Evolutionary conservation across 1,140 invertebrate genomes (phyloP).

Genomic region (Neotoxoptera formosana): DNA sequence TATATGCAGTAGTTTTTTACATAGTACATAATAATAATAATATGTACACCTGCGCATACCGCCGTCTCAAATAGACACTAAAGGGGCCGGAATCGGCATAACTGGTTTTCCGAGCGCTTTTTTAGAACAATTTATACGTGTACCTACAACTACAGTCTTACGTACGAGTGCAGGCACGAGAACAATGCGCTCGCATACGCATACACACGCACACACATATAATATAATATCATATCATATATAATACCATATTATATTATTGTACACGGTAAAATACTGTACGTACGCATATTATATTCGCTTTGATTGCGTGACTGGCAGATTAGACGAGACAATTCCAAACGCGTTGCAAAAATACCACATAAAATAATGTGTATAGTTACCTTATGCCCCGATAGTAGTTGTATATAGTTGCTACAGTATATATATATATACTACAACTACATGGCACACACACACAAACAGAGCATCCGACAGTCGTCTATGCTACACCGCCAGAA

Average conservation of each 20-base stretch:
- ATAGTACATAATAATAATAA: neutral
- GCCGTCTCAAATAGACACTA: neutral
- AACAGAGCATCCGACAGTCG: neutral
- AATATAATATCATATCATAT: no score
- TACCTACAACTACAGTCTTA: no score
- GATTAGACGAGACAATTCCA: neutral
- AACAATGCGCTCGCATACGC: neutral
- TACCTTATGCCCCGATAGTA: no score
- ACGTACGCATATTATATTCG: neutral
- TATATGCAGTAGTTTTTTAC: neutral
- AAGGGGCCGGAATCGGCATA: neutral
- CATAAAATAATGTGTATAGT: neutral
- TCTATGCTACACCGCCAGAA: neutral
- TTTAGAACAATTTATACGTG: neutral
- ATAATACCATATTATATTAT: neutral
- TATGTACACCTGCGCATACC: neutral
- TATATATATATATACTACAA: no score
- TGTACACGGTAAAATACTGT: neutral
- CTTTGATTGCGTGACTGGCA: neutral
- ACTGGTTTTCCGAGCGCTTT: neutral
- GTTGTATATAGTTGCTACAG: no score
- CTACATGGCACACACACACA: neutral
- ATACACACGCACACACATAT: neutral
- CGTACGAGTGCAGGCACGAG: neutral
- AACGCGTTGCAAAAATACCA: neutral